A percentile compares a stretch with the other conserved stretches of the same genome.
These are phyloP conservation scores for Heliconius ismenius DNA, from an alignment of 2,888 invertebrate genomes.

Conservation along the genomic window DNA sequence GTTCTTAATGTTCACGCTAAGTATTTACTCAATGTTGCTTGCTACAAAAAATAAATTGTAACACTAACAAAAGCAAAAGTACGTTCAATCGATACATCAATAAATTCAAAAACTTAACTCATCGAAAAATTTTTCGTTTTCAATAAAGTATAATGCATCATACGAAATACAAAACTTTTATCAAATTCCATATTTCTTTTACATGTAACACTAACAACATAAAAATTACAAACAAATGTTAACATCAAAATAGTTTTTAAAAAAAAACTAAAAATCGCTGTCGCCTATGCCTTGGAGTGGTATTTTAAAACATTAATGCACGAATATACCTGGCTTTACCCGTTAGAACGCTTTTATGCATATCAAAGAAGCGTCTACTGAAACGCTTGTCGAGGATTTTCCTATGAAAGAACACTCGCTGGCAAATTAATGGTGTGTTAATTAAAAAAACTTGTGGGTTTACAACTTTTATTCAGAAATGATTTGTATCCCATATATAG, in stretches of 20 bases:
- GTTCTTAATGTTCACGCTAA: too few relatives aligned
- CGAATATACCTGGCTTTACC: slow-evolving; percentile 23
- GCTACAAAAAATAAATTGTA: too few relatives aligned
- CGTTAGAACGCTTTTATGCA: slow-evolving; percentile 35
- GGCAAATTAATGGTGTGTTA: slow-evolving; percentile 10
- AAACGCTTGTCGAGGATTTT: slow-evolving; percentile 7
- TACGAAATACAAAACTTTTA: too few relatives aligned
- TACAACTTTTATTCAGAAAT: background rate
- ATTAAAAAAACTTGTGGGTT: slow-evolving; percentile 7
- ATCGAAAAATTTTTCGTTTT: too few relatives aligned
- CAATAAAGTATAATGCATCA: too few relatives aligned
- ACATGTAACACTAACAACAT: background rate
- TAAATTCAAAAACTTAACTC: too few relatives aligned
- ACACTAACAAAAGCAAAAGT: too few relatives aligned
- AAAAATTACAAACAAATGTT: background rate
- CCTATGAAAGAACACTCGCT: slow-evolving; percentile 15
- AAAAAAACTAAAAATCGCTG: background rate
- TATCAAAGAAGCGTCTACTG: slow-evolving; percentile 29
- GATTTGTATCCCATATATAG: background rate
- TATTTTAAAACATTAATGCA: slow-evolving; percentile 15
- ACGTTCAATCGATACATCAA: too few relatives aligned
- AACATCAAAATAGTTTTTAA: background rate
- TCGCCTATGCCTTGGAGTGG: slow-evolving; percentile 8
- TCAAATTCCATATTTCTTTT: too few relatives aligned
- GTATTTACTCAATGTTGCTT: too few relatives aligned